Base-by-base conservation (phyloP, 2,888 invertebrate species). In the Acrobasis repandana region DNA sequence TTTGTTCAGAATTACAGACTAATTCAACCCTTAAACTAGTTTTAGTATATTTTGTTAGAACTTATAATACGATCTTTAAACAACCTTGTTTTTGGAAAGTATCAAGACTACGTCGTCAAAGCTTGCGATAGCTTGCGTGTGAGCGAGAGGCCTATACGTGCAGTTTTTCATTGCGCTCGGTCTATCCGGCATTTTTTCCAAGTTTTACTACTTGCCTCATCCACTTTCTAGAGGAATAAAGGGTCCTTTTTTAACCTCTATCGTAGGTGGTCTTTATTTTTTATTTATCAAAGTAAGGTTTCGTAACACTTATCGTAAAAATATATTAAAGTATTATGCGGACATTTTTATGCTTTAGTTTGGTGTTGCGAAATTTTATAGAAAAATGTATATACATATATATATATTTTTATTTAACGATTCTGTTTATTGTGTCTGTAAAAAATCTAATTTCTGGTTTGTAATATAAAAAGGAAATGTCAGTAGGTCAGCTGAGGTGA, bases 111-210 rank as follows among this genome's bases (percentile, higher is more conserved):
- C 51, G 65, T 28, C 46, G 56, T 69, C 76, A 54, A 49, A 11
- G 61, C 68, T 61, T 60, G 68, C 73, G 77, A 81, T 82, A 82
- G 74, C 71, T 69, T 67, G 75, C 70, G 88, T 67, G 83, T 66
- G 82, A 90, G 68, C 63, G 83, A 76, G 89, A 90, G 65, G 66
- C 80, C 65, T 61, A 74, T 71, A 83, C 69, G 67, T 75, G 79
- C 79, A 83, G 80, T 86, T 88, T 88, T 88, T 86, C 86, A 82
- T 77, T 68, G 79, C 76, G 67, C 76, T 72, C 75, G 65, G 68
- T 65, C 78, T 67, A 74, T 65, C 68, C 71, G 74, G 69, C 66
- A 76, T 77, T 87, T 88, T 83, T 87, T 86, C 79, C 78, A 70
- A 70, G 76, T 87, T 86, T 88, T 88, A 85, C 83, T 79, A 70